Percentiles rank a stretch among this genome's conserved stretches.
phyloP scores from a whole-genome alignment of 2,888 invertebrate genomes.

The Marronus borbonicus region DNA sequence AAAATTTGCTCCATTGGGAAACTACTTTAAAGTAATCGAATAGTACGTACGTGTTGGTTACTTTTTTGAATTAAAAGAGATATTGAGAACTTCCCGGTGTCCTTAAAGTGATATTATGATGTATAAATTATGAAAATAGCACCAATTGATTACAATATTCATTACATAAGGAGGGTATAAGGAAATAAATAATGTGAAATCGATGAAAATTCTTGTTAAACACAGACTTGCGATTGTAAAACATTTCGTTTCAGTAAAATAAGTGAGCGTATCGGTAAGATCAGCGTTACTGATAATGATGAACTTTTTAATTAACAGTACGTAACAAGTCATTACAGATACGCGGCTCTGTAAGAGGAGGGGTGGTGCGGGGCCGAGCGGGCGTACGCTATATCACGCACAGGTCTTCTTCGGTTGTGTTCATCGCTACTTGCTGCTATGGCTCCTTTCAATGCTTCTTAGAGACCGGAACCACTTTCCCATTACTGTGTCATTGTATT shows the following conservation, averaged over 20 bases:
- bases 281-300: slow-evolving; percentile 60
- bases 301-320: slow-evolving; percentile 71
- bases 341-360: slow-evolving; percentile 53
- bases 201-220: slow-evolving; percentile 30
- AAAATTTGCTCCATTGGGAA: no score
- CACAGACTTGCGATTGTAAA: slow-evolving; percentile 33
- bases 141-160: neutral
- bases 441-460: slow-evolving; percentile 46
- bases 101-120: no score
- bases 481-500: slow-evolving; percentile 70
- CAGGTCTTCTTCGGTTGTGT: slow-evolving; percentile 42
- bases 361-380: neutral
- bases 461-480: slow-evolving; percentile 68
- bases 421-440: slow-evolving; percentile 39
- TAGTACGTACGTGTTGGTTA: no score
- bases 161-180: slow-evolving; percentile 7
- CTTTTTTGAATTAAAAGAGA: no score
- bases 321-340: slow-evolving; percentile 64
- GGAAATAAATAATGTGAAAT: slow-evolving; percentile 27
- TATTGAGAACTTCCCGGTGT: no score
- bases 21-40: no score
- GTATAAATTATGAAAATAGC: slow-evolving; percentile 1
- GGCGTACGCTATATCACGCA: slow-evolving; percentile 30
- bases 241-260: slow-evolving; percentile 51
- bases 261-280: slow-evolving; percentile 51